phyloP scores from a whole-genome alignment of 2,797 vertebrate species.

The Pseudopleuronectes americanus region DNA sequence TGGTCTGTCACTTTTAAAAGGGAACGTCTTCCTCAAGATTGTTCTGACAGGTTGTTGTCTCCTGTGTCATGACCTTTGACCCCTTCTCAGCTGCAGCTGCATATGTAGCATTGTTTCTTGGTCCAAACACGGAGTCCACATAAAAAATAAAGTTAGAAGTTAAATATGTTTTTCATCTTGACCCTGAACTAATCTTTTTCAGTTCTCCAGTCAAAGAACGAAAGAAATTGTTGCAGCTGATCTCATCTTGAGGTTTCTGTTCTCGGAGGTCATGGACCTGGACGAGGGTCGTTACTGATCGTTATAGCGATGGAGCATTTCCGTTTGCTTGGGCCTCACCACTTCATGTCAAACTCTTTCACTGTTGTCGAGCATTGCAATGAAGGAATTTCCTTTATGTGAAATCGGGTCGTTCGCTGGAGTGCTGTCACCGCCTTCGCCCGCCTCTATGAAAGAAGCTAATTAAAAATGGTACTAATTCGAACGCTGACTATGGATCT shows the following conservation, averaged over 20 bases:
- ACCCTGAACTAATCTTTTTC: no score
- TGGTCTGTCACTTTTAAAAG: no score
- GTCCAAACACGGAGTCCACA: neutral
- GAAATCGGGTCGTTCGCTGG: slow-evolving; percentile 37
- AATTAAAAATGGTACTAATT: slow-evolving; percentile 69
- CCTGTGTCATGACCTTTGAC: neutral
- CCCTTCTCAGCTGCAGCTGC: neutral
- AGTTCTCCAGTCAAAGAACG: no score
- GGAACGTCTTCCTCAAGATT: neutral
- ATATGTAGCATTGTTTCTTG: no score
- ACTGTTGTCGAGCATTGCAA: slow-evolving; percentile 2
- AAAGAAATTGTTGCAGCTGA: no score
- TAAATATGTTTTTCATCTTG: neutral
- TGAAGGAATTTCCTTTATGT: slow-evolving; percentile 17
- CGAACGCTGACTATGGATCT: slow-evolving; percentile 53
- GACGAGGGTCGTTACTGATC: neutral
- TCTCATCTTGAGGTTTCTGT: neutral
- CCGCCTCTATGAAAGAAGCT: slow-evolving; percentile 50
- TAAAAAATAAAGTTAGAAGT: neutral
- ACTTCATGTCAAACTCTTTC: neutral
- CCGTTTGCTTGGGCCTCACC: slow-evolving; percentile 9
- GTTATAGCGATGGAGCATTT: slow-evolving; percentile 2
- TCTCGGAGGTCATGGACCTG: neutral
- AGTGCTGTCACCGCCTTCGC: slow-evolving; percentile 21
- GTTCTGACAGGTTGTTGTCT: neutral